Percentiles rank a stretch among this genome's conserved stretches.
Conservation (phyloP, 2,888 invertebrate genomes). For the Calameuta filiformis region DNA sequence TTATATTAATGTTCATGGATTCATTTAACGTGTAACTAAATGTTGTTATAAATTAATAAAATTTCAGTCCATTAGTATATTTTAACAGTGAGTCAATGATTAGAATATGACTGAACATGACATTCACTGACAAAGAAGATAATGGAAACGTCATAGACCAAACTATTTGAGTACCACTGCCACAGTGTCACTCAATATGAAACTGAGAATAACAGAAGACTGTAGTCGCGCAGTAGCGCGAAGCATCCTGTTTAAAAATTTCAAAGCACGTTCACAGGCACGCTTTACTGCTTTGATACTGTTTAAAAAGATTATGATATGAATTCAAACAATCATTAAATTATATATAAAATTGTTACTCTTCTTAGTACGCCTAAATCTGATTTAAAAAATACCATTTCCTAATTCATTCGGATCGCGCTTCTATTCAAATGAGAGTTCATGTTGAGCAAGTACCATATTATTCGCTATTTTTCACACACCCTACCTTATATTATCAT, state of each 20-base stretch:
- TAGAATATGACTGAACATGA: neutral
- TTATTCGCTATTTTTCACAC: neutral
- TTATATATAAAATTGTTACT: neutral
- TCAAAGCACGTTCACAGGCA: no score
- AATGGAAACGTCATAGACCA: neutral
- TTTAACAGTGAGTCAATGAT: neutral
- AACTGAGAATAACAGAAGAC: neutral
- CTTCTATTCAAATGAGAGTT: neutral
- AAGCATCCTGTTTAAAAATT: neutral
- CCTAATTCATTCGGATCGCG: neutral
- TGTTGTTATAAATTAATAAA: neutral
- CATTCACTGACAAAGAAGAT: neutral
- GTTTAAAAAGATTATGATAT: neutral
- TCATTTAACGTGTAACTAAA: neutral
- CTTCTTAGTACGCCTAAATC: neutral
- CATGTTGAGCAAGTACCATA: neutral
- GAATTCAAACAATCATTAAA: neutral
- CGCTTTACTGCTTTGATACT: neutral
- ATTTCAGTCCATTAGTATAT: neutral
- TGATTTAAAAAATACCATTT: neutral
- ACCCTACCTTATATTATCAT: neutral
- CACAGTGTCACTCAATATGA: neutral
- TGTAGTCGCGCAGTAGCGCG: neutral
- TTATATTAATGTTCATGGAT: neutral
- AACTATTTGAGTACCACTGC: neutral